Percentiles rank a stretch among this genome's conserved stretches.
Evolutionary conservation across 2,797 vertebrate species (phyloP).

Genomic region (Paratrypauchen microcephalus): DNA sequence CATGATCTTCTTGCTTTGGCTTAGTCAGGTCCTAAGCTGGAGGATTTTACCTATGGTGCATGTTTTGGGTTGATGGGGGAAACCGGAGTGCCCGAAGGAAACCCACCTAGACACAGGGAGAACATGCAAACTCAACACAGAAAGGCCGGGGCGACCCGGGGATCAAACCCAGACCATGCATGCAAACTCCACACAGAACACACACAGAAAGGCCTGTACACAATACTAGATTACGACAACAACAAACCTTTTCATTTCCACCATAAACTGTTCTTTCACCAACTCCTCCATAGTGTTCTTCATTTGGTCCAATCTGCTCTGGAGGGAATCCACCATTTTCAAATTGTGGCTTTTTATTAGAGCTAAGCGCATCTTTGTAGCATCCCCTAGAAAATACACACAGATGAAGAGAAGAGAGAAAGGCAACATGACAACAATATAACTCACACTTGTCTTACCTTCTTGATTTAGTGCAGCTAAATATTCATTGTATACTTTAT

Average conservation of each 20-base stretch:
- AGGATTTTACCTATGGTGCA: too few relatives aligned
- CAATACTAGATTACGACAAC: not conserved
- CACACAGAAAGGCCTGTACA: too few relatives aligned
- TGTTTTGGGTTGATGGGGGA: too few relatives aligned
- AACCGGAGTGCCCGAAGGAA: too few relatives aligned
- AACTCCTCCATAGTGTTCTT: constrained; percentile 81
- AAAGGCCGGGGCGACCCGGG: too few relatives aligned
- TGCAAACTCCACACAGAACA: too few relatives aligned
- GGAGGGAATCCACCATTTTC: constrained; percentile 71
- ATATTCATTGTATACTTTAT: constrained; percentile 82
- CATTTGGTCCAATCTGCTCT: constrained; percentile 68
- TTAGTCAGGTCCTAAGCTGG: too few relatives aligned
- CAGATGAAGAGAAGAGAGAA: not conserved
- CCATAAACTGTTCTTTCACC: constrained; percentile 78
- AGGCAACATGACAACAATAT: not conserved
- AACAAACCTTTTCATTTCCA: constrained; percentile 85
- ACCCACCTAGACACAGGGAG: too few relatives aligned
- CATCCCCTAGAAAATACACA: constrained; percentile 66
- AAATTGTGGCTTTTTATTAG: constrained; percentile 82
- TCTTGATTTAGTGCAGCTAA: constrained; percentile 78
- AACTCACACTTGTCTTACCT: constrained; percentile 66
- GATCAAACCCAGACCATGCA: too few relatives aligned
- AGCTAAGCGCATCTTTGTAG: constrained; percentile 76
- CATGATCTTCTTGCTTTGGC: too few relatives aligned
- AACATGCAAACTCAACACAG: too few relatives aligned